A percentile compares a stretch with the other conserved stretches of the same genome.
phyloP scores from a whole-genome alignment of 2,113 vertebrate genomes.

The Colistium nudipinnis region DNA sequence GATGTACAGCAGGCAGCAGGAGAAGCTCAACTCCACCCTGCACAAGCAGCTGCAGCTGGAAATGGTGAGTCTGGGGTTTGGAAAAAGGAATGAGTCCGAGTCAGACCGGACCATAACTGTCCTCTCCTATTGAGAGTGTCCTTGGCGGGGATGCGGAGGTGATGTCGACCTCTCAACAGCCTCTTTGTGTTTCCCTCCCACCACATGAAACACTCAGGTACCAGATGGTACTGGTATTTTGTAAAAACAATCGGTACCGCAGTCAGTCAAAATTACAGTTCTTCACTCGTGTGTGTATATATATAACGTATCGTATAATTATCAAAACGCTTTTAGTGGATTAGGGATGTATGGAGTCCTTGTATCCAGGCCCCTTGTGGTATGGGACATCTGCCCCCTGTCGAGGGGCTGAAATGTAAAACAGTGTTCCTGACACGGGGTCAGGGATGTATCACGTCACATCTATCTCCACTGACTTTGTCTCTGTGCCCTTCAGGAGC shows the following conservation, averaged over 20 bases:
- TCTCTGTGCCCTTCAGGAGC: slow-evolving; percentile 70
- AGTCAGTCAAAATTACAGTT: slow-evolving; percentile 12
- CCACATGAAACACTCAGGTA: neutral
- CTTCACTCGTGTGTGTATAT: neutral
- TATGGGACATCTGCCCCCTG: slow-evolving; percentile 5
- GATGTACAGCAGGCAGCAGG: slow-evolving; percentile 94
- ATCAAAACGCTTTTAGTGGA: slow-evolving; percentile 18
- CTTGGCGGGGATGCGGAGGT: slow-evolving; percentile 43
- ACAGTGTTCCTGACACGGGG: slow-evolving; percentile 1
- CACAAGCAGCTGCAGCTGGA: slow-evolving; percentile 95
- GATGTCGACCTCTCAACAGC: slow-evolving; percentile 36
- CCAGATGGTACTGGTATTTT: slow-evolving; percentile 16
- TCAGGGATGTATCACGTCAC: slow-evolving; percentile 19
- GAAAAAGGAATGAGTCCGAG: slow-evolving; percentile 36
- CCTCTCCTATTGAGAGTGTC: slow-evolving; percentile 42
- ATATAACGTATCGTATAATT: neutral
- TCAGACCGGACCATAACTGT: slow-evolving; percentile 25
- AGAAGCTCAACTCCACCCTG: slow-evolving; percentile 92
- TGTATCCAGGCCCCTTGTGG: neutral
- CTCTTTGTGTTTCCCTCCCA: slow-evolving; percentile 2
- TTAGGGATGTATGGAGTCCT: slow-evolving; percentile 3
- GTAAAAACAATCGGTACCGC: neutral
- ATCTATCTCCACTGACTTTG: slow-evolving; percentile 20
- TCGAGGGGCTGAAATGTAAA: slow-evolving; percentile 4
- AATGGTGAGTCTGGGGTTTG: slow-evolving; percentile 84